Conservation (phyloP, 2,797 vertebrate genomes). For the Echiichthys vipera region DNA sequence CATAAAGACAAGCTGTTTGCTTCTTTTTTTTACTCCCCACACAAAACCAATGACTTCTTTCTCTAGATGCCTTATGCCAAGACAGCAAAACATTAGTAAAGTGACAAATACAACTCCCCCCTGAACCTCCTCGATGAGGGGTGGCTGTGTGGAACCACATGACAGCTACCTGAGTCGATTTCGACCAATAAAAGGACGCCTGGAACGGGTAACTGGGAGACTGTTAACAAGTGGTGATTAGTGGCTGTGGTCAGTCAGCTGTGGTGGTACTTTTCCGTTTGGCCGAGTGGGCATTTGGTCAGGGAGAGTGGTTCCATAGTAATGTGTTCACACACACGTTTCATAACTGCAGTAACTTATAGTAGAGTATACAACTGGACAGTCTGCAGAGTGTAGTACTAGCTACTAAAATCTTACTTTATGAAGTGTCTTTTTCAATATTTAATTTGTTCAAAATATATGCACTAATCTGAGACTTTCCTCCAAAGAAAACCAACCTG, state of each 20-base stretch:
- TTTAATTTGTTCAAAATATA: too few species aligned
- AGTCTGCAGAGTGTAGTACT: not conserved
- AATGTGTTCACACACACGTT: not conserved
- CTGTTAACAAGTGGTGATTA: not conserved
- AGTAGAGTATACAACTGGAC: not conserved
- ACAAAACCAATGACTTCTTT: conserved; percentile 33
- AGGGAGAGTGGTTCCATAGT: not conserved
- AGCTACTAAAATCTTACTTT: too few species aligned
- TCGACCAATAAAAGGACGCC: conserved; percentile 14
- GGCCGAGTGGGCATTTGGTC: conserved; percentile 26
- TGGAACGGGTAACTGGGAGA: not conserved
- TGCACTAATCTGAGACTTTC: too few species aligned
- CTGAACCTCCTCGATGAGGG: not conserved
- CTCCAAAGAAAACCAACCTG: too few species aligned
- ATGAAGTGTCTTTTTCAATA: too few species aligned
- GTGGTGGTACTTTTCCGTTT: not conserved
- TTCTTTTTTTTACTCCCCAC: conserved; percentile 8
- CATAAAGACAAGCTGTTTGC: conserved; percentile 44
- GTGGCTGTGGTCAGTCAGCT: conserved; percentile 13
- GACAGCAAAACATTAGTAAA: not conserved
- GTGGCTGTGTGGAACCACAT: conserved; percentile 4
- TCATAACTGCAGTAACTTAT: not conserved
- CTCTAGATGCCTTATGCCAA: conserved; percentile 36
- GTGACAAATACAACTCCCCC: conserved; percentile 22
- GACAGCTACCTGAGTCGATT: conserved; percentile 15